A percentile compares a stretch with the other conserved stretches of the same genome.
These are phyloP conservation scores for Phycodurus eques DNA, from an alignment of 2,113 vertebrate species.

Conservation along the genomic window DNA sequence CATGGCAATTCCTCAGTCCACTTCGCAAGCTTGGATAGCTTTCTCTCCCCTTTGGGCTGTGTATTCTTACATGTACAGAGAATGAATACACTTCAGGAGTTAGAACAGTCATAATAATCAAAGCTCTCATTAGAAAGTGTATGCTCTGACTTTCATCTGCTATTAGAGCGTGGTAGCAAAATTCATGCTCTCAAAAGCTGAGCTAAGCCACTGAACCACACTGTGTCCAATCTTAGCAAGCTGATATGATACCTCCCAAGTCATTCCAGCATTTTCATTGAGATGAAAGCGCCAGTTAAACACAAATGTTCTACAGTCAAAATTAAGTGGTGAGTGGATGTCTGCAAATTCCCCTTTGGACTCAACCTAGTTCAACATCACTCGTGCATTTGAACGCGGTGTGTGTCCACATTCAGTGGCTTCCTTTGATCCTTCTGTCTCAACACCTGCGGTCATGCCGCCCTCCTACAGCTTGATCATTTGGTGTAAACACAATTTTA, in stretches of 20 bases:
- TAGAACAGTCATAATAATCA: slow-evolving; percentile 58
- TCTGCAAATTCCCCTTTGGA: slow-evolving; percentile 22
- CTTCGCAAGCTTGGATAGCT: slow-evolving; percentile 49
- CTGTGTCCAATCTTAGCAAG: slow-evolving; percentile 62
- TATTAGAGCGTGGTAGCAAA: slow-evolving; percentile 51
- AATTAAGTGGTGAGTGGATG: slow-evolving; percentile 39
- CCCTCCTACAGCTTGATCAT: slow-evolving; percentile 11
- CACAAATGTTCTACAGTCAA: slow-evolving; percentile 47
- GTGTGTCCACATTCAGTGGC: slow-evolving; percentile 7
- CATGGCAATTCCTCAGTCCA: slow-evolving; percentile 62
- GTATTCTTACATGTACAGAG: slow-evolving; percentile 54
- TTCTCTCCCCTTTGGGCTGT: slow-evolving; percentile 51
- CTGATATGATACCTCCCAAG: slow-evolving; percentile 55
- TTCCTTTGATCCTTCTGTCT: slow-evolving; percentile 32
- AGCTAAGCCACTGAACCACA: slow-evolving; percentile 58
- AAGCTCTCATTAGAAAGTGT: slow-evolving; percentile 58
- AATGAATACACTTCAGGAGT: slow-evolving; percentile 54
- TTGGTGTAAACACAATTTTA: slow-evolving; percentile 12
- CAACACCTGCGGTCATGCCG: neutral
- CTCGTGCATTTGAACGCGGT: slow-evolving; percentile 19
- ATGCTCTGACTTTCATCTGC: slow-evolving; percentile 63
- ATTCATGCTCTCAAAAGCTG: slow-evolving; percentile 54
- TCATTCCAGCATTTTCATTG: slow-evolving; percentile 54
- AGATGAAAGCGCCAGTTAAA: slow-evolving; percentile 59
- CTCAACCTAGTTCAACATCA: slow-evolving; percentile 14